phyloP scores from a whole-genome alignment of 2,113 vertebrate genomes.

The Hucho hucho region DNA sequence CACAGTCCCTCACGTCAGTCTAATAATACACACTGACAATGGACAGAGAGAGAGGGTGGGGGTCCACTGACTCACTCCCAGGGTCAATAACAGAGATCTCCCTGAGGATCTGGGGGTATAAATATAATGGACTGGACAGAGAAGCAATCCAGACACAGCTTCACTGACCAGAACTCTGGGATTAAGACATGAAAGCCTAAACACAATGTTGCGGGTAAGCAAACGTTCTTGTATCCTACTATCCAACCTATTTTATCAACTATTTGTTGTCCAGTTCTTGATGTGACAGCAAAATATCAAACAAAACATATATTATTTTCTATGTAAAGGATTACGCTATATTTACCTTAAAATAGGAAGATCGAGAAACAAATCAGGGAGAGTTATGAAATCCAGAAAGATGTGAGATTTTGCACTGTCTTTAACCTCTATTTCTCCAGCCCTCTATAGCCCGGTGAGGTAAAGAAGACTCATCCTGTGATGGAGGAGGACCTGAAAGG shows the following conservation, averaged over 20 bases:
- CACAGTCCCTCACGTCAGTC: constrained; percentile 59
- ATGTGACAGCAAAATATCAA: no score
- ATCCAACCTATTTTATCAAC: no score
- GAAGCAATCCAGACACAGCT: constrained; percentile 17
- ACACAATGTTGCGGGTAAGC: constrained; percentile 88
- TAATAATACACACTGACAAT: constrained; percentile 79
- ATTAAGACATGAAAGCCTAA: not conserved
- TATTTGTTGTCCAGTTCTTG: no score
- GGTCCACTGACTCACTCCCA: constrained; percentile 43
- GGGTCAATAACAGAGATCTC: not conserved
- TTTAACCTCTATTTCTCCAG: not conserved
- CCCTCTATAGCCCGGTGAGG: constrained; percentile 63
- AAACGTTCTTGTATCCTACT: not conserved
- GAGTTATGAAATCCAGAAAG: no score
- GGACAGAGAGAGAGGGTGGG: constrained; percentile 40
- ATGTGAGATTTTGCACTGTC: no score
- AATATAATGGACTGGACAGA: constrained; percentile 63
- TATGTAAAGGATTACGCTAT: no score
- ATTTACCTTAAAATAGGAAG: no score
- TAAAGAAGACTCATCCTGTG: constrained; percentile 90
- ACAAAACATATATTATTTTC: no score
- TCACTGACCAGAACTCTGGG: constrained; percentile 8
- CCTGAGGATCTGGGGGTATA: not conserved
- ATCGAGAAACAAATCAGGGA: no score
- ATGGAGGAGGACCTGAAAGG: constrained; percentile 95